Evolutionary conservation across 2,113 vertebrate genomes (phyloP), one percentile per base, ranked within the genome.

Genomic region (Notarius lentiginosus): DNA sequence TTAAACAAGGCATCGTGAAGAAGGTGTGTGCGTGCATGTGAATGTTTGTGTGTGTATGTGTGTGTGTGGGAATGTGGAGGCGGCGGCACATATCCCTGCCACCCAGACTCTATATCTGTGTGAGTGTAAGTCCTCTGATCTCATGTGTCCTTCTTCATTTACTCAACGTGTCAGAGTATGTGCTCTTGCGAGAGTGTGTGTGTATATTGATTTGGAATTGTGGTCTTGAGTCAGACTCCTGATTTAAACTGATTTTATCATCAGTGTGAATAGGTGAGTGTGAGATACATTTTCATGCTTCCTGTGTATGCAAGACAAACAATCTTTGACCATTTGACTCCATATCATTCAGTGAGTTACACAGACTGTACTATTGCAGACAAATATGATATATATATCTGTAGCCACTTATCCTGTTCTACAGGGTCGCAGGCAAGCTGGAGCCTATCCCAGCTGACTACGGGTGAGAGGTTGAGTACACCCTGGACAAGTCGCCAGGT

Each of bases 1-100:
- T 79, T 82, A 84, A 90, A 88, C 49, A 58, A 86, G n/a, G 73
- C 58, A 66, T 63, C 86, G 85, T 86, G n/a, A 80, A 63, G 76
- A 75, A 60, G 81, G 79, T 70, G 68, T 87, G 56, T 75, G 80
- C 82, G 72, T 68, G 68, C 61, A 65, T 70, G 82, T 66, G 49
- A 56, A 22, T 84, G 68, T 47, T 22, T 18, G 51, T 66, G 47
- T 34, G 18, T 34, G 60, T 79, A 20, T 87, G n/a, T 84, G 70
- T 60, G 51, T 53, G 65, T 12, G 76, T 14, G 70, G 12, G 58
- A 73, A 63, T 65, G 82, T 85, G 81, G 58, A 84, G 83, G 66
- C 41, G 34, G 58, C 34, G 49, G 34, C 53, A 63, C 41, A 58
- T 70, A 88, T 58, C 30, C 65, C 49, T 88, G 82, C 86, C 70